Percentiles rank a stretch among this genome's conserved stretches.
phyloP scores from a whole-genome alignment of 92 coral and sea anemone genomes.

The Epizoanthus stellaris region DNA sequence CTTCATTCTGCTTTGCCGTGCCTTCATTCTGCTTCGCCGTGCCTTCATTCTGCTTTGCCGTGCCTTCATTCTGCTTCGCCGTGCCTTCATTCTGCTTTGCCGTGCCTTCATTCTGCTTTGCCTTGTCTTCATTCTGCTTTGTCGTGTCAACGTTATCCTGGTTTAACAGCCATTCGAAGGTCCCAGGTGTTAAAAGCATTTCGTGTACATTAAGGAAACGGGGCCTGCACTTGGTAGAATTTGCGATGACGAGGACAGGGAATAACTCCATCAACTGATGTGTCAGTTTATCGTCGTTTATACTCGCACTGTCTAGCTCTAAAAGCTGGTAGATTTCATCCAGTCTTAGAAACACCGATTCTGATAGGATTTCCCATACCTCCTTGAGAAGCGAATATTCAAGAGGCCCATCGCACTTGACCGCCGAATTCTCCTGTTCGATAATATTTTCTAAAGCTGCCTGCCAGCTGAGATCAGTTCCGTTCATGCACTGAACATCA shows the following conservation, averaged over 20 bases:
- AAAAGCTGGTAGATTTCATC: slow-evolving; percentile 20
- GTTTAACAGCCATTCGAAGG: slow-evolving; percentile 17
- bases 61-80: neutral
- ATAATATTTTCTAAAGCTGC: slow-evolving; percentile 23
- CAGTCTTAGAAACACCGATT: slow-evolving; percentile 16
- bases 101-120: neutral
- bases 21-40: neutral
- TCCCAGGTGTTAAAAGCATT: slow-evolving; percentile 25
- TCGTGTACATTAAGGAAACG: slow-evolving; percentile 9
- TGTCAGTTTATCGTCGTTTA: neutral
- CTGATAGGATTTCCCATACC: slow-evolving; percentile 36
- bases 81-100: neutral
- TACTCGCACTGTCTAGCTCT: neutral
- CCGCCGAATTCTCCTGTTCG: slow-evolving; percentile 34
- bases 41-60: slow-evolving; percentile 3
- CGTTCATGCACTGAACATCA: slow-evolving; percentile 33
- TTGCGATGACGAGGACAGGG: too few relatives aligned
- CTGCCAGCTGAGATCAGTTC: slow-evolving; percentile 27
- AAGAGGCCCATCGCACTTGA: slow-evolving; percentile 40
- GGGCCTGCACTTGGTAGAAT: too few relatives aligned
- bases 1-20: too few relatives aligned
- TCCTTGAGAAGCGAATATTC: slow-evolving; percentile 29
- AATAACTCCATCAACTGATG: neutral
- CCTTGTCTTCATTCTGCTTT: neutral
- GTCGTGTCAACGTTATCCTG: neutral